Conservation (phyloP, 1,140 invertebrate genomes). For the Sycophila sp. region DNA sequence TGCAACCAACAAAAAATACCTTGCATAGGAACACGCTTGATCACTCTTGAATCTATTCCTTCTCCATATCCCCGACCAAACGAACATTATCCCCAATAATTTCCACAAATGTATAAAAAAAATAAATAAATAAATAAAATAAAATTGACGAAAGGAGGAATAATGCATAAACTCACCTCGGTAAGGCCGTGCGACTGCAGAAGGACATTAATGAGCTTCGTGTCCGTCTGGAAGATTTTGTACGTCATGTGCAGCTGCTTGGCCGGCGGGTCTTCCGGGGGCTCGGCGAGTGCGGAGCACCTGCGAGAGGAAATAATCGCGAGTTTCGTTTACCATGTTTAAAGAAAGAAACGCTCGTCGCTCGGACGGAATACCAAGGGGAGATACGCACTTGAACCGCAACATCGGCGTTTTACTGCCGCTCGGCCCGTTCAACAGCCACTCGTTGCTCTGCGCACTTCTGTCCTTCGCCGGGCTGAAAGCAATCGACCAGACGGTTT, state of each 20-base stretch:
- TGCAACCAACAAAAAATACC: constrained; percentile 1
- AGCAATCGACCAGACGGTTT: constrained; percentile 19
- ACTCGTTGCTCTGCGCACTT: constrained; percentile 48
- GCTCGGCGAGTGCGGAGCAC: constrained; percentile 61
- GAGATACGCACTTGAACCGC: constrained; percentile 56
- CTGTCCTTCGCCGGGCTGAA: constrained; percentile 55
- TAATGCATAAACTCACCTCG: constrained; percentile 70
- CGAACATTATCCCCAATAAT: too few species aligned
- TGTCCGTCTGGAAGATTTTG: constrained; percentile 83
- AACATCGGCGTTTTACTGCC: constrained; percentile 57
- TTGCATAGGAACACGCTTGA: too few species aligned
- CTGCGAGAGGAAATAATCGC: constrained; percentile 46
- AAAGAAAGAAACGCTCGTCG: neutral
- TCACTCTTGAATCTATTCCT: too few species aligned
- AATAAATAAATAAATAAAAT: too few species aligned
- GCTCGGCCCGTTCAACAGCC: constrained; percentile 57
- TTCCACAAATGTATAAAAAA: too few species aligned
- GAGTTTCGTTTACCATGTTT: neutral
- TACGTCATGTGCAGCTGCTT: constrained; percentile 80
- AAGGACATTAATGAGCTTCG: constrained; percentile 78
- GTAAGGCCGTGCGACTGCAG: constrained; percentile 79
- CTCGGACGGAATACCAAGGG: neutral
- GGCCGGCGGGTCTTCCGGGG: constrained; percentile 70
- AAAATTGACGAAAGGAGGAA: too few species aligned
- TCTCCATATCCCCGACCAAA: too few species aligned